phyloP scores from a whole-genome alignment of 2,113 vertebrate species.

The Platysternon megacephalum region DNA sequence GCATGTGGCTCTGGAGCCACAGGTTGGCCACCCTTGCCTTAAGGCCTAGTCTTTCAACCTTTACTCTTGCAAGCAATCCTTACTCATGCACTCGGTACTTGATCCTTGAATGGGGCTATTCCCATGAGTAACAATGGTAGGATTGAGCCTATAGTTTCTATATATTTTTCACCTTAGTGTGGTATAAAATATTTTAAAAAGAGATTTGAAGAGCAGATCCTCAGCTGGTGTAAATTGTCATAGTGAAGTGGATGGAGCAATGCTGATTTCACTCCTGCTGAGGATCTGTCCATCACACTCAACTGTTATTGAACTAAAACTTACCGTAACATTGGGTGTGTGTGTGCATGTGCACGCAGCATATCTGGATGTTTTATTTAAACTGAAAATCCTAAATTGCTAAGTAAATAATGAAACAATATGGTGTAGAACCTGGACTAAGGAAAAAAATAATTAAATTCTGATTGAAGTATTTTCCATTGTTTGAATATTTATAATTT shows the following conservation, averaged over 20 bases:
- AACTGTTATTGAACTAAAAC: neutral
- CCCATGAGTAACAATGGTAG: neutral
- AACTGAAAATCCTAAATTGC: neutral
- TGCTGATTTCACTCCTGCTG: neutral
- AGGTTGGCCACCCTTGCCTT: no score
- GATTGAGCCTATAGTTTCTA: neutral
- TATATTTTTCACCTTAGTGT: neutral
- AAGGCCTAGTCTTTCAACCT: neutral
- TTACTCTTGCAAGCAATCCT: neutral
- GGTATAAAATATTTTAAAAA: accelerated
- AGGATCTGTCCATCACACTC: neutral
- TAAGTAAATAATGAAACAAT: neutral
- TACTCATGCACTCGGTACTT: neutral
- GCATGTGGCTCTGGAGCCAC: no score
- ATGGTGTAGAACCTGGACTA: neutral
- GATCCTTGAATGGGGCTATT: neutral
- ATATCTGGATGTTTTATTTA: neutral
- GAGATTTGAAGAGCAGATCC: neutral
- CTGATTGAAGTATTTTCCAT: neutral
- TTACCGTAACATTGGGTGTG: neutral
- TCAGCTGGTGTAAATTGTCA: neutral
- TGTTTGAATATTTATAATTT: neutral
- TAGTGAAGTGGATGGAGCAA: neutral
- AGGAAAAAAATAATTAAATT: neutral
- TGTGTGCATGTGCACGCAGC: neutral